These are phyloP conservation scores for Hippocampus mohnikei DNA, from an alignment of 2,113 vertebrate species.

Conservation along the genomic window DNA sequence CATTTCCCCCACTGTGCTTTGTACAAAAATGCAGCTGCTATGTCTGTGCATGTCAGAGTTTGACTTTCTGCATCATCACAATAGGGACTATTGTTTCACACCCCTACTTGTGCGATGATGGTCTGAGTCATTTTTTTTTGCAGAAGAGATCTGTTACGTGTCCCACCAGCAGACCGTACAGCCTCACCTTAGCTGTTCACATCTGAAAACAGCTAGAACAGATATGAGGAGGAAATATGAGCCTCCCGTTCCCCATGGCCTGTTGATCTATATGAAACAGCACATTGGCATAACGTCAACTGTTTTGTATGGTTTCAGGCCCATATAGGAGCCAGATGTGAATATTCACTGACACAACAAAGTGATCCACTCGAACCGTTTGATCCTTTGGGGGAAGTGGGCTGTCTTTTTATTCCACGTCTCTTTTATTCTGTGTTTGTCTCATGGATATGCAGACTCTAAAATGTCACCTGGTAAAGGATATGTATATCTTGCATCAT, in stretches of 20 bases:
- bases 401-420: not conserved
- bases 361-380: constrained; percentile 20
- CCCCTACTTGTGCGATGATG: constrained; percentile 2
- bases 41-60: constrained; percentile 23
- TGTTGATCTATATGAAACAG: constrained; percentile 42
- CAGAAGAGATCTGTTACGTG: constrained; percentile 18
- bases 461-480: not conserved
- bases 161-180: constrained; percentile 12
- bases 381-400: constrained; percentile 9
- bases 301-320: constrained; percentile 49
- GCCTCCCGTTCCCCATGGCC: constrained; percentile 34
- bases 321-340: constrained; percentile 56
- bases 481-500: too few species aligned
- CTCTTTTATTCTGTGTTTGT: constrained; percentile 9
- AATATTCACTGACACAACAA: constrained; percentile 40
- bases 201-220: constrained; percentile 31
- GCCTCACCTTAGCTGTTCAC: constrained; percentile 16
- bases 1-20: not conserved
- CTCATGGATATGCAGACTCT: not conserved
- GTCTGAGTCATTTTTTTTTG: not conserved
- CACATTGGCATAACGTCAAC: constrained; percentile 51
- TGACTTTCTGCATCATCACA: constrained; percentile 27
- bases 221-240: constrained; percentile 26
- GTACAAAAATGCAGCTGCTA: constrained; percentile 21
- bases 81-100: constrained; percentile 15